Percentiles rank a stretch among this genome's conserved stretches.
Evolutionary conservation across 2,797 vertebrate species (phyloP).

Genomic region (Ceyx erithaca): DNA sequence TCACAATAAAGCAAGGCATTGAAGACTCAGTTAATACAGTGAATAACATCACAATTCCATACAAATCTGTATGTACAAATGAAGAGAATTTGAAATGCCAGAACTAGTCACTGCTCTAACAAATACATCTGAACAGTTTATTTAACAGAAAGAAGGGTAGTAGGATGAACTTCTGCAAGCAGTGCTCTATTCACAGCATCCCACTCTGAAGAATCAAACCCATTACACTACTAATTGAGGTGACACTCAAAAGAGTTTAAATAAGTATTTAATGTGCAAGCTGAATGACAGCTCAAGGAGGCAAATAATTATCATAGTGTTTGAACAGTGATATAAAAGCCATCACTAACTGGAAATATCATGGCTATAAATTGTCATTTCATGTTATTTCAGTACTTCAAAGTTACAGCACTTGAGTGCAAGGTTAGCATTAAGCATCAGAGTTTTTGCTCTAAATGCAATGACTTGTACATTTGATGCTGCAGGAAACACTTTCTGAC

Average conservation of each 20-base stretch:
- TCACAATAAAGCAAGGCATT: background rate
- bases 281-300: conserved; percentile 21
- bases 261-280: background rate
- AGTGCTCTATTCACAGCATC: background rate
- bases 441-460: background rate
- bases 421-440: background rate
- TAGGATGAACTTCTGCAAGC: background rate
- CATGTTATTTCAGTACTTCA: background rate
- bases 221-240: background rate
- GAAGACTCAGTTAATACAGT: background rate
- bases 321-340: background rate
- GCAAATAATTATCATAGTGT: background rate
- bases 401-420: background rate
- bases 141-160: background rate
- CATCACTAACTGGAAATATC: background rate
- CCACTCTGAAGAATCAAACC: background rate
- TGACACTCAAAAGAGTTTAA: background rate
- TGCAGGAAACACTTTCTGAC: background rate
- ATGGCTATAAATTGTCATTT: background rate
- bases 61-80: background rate
- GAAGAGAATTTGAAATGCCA: background rate
- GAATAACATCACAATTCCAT: background rate
- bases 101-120: background rate
- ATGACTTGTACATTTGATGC: background rate
- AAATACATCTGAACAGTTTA: background rate